Percentiles rank a stretch among this genome's conserved stretches.
phyloP scores from a whole-genome alignment of 2,113 vertebrate genomes.

The Callipepla squamata region DNA sequence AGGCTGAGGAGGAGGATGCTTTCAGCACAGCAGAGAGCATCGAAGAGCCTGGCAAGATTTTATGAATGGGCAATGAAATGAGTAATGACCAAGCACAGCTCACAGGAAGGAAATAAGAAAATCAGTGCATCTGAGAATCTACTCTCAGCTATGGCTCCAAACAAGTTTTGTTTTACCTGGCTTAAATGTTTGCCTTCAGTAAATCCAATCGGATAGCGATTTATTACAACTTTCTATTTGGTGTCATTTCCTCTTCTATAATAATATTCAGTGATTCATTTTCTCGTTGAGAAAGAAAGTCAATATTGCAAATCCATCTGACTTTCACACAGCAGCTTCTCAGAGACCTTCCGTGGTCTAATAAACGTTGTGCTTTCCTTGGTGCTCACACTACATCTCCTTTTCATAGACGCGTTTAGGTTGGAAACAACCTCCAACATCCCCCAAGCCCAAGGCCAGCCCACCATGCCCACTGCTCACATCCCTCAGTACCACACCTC shows the following conservation, averaged over 20 bases:
- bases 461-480: too few species aligned
- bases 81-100: not conserved
- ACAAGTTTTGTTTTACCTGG: not conserved
- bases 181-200: slow-evolving; percentile 14
- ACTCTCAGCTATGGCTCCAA: not conserved
- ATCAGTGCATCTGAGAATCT: not conserved
- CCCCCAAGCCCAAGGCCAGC: too few species aligned
- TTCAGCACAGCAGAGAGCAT: not conserved
- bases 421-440: too few species aligned
- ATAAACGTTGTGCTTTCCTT: not conserved
- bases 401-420: too few species aligned
- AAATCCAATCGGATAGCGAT: slow-evolving; percentile 46
- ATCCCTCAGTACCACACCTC: too few species aligned
- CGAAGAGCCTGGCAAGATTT: not conserved
- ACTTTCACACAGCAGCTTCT: not conserved
- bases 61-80: not conserved
- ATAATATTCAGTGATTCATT: slow-evolving; percentile 37
- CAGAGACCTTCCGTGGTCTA: not conserved
- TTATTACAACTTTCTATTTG: slow-evolving; percentile 26
- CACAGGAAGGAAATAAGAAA: not conserved
- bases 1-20: not conserved
- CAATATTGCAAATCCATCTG: not conserved
- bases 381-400: not conserved
- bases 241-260: slow-evolving; percentile 43
- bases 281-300: slow-evolving; percentile 41